phyloP scores from a whole-genome alignment of 2,113 vertebrate genomes.

The Chaetops frenatus region DNA sequence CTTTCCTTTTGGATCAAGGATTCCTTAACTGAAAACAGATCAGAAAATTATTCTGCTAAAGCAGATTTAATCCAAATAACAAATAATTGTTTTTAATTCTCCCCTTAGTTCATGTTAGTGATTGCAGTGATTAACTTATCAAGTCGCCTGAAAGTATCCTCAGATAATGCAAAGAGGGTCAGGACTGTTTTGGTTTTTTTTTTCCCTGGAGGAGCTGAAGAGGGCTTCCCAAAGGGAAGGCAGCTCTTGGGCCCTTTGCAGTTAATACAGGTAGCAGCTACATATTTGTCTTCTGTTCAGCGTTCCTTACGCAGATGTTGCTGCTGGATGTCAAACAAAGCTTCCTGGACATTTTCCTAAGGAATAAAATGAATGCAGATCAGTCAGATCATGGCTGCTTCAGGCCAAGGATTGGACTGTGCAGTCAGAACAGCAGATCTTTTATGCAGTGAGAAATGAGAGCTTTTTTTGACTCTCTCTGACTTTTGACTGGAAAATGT shows the following conservation, averaged over 20 bases:
- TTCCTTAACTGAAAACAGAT: neutral
- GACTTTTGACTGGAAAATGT: neutral
- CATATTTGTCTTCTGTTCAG: neutral
- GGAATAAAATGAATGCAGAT: neutral
- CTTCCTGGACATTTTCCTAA: neutral
- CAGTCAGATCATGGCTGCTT: neutral
- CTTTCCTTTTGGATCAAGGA: neutral
- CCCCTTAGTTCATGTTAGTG: neutral
- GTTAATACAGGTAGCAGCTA: neutral
- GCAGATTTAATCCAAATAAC: neutral
- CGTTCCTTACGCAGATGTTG: rapidly evolving
- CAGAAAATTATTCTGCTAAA: neutral
- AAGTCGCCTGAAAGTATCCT: neutral
- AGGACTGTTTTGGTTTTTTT: neutral
- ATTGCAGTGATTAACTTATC: neutral
- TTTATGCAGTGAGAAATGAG: neutral
- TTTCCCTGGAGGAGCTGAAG: neutral
- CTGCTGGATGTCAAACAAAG: neutral
- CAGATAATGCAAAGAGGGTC: neutral
- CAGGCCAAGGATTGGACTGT: neutral
- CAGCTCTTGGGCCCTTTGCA: neutral
- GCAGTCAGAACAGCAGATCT: neutral
- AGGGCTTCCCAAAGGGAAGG: neutral
- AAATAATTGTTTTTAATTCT: neutral
- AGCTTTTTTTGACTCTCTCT: neutral